A percentile compares a stretch with the other conserved stretches of the same genome.
These are phyloP conservation scores for Cavia aperea DNA, from an alignment of 2,113 vertebrate genomes.

Conservation along the genomic window DNA sequence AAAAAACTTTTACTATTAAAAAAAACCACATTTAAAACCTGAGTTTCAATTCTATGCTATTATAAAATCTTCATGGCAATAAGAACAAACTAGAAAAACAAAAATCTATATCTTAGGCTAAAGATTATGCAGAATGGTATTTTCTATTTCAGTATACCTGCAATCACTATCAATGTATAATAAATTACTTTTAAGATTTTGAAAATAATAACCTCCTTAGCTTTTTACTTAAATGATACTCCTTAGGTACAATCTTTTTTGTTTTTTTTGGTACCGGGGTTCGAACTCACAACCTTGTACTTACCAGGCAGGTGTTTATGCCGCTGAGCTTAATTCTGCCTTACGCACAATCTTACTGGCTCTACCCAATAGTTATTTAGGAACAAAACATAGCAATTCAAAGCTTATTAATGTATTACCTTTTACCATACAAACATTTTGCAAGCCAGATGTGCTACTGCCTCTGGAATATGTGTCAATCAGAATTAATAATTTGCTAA, in stretches of 20 bases:
- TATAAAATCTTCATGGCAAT: not conserved
- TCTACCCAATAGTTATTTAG: not conserved
- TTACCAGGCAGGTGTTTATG: too few species aligned
- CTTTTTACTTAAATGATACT: not conserved
- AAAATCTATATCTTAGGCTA: not conserved
- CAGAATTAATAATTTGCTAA: not conserved
- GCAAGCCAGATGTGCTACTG: not conserved
- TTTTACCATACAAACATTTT: not conserved
- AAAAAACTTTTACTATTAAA: not conserved
- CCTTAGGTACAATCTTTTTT: not conserved
- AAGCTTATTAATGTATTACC: fast-evolving
- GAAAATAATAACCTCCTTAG: not conserved
- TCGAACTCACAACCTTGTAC: too few species aligned
- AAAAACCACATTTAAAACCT: not conserved
- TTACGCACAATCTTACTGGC: not conserved
- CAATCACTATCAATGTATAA: not conserved
- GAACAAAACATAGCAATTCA: not conserved
- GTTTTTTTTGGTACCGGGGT: too few species aligned
- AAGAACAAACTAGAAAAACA: not conserved
- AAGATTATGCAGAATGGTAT: not conserved
- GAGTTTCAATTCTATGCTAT: not conserved
- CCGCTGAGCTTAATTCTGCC: too few species aligned
- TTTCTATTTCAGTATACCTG: not conserved
- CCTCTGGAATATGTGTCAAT: not conserved
- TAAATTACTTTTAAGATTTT: not conserved